Evolutionary conservation across 2,888 invertebrate genomes (phyloP).

Genomic region (Eilema sororculum): DNA sequence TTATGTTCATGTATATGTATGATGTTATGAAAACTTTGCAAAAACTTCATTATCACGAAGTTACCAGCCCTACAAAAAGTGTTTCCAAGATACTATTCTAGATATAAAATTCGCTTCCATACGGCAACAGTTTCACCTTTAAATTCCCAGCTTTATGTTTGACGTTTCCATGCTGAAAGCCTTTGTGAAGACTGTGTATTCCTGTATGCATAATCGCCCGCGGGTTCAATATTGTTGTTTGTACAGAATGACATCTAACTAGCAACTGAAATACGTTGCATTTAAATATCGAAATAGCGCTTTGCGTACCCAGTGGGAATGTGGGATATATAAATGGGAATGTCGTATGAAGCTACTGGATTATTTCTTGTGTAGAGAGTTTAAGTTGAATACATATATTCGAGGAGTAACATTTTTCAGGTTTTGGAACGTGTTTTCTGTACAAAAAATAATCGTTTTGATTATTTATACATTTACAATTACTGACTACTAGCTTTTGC

Average conservation of each 20-base stretch:
- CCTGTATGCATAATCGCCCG: constrained; percentile 17
- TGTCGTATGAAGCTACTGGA: background rate
- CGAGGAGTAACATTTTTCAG: no score
- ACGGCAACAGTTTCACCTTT: constrained; percentile 10
- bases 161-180: constrained; percentile 19
- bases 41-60: background rate
- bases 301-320: background rate
- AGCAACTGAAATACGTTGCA: constrained; percentile 5
- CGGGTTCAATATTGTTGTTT: constrained; percentile 12
- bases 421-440: no score
- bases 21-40: background rate
- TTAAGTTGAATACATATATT: background rate
- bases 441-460: no score
- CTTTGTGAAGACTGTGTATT: constrained; percentile 21
- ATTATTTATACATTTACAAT: no score
- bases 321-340: background rate
- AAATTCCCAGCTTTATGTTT: constrained; percentile 25
- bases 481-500: no score
- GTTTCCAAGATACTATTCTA: background rate
- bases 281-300: background rate
- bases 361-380: background rate
- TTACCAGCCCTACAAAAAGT: background rate
- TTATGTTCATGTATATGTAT: no score
- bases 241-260: background rate
- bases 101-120: background rate